Conservation (phyloP, 2,888 invertebrate species). For the Vannuccia rotundouncinata region DNA sequence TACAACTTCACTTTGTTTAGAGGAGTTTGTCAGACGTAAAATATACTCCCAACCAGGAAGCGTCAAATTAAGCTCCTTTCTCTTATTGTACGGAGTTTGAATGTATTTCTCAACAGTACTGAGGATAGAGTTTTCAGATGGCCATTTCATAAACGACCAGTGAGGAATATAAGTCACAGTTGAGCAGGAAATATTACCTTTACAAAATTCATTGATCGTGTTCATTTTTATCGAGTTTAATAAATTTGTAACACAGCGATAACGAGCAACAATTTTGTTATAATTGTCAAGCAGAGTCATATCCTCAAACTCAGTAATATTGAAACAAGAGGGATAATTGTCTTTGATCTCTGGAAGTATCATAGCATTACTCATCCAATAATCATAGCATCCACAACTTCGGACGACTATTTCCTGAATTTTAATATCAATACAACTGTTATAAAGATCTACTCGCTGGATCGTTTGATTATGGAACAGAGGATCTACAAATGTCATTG, state of each 20-base stretch:
- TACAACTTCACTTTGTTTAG: not conserved
- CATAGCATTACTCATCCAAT: not conserved
- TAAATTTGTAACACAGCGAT: not conserved
- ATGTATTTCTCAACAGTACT: not conserved
- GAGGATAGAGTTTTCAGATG: not conserved
- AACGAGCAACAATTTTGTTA: not conserved
- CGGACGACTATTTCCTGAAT: not conserved
- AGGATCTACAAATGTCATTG: not conserved
- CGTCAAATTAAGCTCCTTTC: not conserved
- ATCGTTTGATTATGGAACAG: not conserved
- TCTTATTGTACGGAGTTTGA: not conserved
- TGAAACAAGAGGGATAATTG: not conserved
- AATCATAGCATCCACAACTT: not conserved
- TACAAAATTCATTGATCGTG: not conserved
- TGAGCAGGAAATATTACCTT: not conserved
- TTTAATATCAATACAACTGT: not conserved
- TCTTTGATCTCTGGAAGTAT: not conserved
- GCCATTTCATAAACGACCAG: conserved; percentile 8
- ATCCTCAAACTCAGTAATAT: not conserved
- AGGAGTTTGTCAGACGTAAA: not conserved
- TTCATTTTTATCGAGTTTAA: not conserved
- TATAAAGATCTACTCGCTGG: not conserved
- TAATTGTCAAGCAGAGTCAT: not conserved
- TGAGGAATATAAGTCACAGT: not conserved
- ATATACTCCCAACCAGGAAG: conserved; percentile 1